Evolutionary conservation across 2,113 vertebrate species (phyloP).

Genomic region (Microtus montanus): DNA sequence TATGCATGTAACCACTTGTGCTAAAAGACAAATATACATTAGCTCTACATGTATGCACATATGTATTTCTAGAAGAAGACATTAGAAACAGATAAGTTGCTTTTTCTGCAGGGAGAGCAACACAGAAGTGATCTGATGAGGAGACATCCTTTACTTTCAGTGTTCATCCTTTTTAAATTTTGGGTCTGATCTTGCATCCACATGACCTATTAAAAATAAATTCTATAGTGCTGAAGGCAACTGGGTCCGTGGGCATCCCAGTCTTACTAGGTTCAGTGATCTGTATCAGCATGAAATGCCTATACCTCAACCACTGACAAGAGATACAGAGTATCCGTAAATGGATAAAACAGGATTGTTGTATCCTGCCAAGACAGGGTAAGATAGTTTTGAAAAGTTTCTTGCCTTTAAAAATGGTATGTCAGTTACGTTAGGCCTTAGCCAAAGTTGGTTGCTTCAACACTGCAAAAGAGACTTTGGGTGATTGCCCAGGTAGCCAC

Average conservation of each 20-base stretch:
- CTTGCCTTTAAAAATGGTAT: too few species aligned
- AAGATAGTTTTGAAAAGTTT: too few species aligned
- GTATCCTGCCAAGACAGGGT: too few species aligned
- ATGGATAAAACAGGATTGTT: too few species aligned
- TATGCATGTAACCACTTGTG: background rate
- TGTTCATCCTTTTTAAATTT: background rate
- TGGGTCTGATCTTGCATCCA: background rate
- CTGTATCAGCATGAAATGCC: too few species aligned
- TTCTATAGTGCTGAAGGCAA: background rate
- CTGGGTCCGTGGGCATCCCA: background rate
- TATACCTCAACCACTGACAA: too few species aligned
- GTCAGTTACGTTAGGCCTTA: too few species aligned
- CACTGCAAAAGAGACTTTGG: too few species aligned
- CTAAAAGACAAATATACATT: background rate
- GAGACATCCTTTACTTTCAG: background rate
- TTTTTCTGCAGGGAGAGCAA: conserved; percentile 17
- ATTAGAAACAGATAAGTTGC: background rate
- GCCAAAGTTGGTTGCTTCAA: too few species aligned
- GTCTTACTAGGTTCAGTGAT: too few species aligned
- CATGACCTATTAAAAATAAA: background rate
- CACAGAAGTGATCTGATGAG: background rate
- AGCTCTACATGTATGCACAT: background rate
- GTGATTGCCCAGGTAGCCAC: too few species aligned
- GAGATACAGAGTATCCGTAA: too few species aligned
- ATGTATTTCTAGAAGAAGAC: conserved; percentile 20